Conservation (phyloP, 1,140 invertebrate genomes). For the Drosophila varians region DNA sequence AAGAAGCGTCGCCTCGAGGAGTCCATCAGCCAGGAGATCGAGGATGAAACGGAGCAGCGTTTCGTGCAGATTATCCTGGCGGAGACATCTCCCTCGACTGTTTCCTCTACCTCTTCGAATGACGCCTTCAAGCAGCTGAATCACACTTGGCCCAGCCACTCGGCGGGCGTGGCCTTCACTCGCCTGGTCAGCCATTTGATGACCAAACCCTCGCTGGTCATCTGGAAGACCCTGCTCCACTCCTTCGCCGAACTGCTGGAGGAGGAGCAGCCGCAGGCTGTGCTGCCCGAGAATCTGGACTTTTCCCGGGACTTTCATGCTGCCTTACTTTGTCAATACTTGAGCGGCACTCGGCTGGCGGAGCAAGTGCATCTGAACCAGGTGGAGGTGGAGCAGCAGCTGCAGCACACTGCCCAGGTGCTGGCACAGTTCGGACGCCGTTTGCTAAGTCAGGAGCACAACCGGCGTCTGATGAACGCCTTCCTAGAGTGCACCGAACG, state of each 20-base stretch:
- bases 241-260: constrained; percentile 57
- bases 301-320: constrained; percentile 67
- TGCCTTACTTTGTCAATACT: constrained; percentile 68
- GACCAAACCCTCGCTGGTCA: constrained; percentile 75
- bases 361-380: constrained; percentile 64
- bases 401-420: constrained; percentile 45
- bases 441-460: constrained; percentile 64
- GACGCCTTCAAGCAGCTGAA: constrained; percentile 42
- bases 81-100: background rate
- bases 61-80: constrained; percentile 22
- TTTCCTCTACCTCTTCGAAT: background rate
- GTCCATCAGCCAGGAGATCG: background rate
- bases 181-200: constrained; percentile 64
- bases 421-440: constrained; percentile 58
- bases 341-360: constrained; percentile 59
- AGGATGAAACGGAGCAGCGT: background rate
- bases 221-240: constrained; percentile 74
- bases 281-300: constrained; percentile 32
- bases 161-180: constrained; percentile 63
- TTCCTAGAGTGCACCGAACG: constrained; percentile 69
- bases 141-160: constrained; percentile 62
- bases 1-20: constrained; percentile 1
- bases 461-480: constrained; percentile 65
- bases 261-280: background rate
- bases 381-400: constrained; percentile 31